These are phyloP conservation scores for Castor canadensis DNA, from an alignment of 2,113 vertebrate genomes.

Conservation along the genomic window DNA sequence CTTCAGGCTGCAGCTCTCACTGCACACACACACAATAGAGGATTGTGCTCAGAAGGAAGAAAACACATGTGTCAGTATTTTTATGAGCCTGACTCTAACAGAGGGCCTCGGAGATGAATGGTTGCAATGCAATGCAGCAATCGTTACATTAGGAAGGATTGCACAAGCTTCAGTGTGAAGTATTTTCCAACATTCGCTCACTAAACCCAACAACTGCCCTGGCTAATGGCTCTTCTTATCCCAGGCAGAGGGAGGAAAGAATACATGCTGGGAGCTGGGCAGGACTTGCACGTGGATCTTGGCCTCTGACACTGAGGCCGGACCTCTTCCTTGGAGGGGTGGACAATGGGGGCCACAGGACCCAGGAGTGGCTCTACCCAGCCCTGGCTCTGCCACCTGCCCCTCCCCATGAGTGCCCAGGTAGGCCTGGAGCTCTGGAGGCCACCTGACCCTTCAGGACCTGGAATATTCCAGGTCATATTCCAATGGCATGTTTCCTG, in stretches of 20 bases:
- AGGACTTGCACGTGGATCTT: too few relatives aligned
- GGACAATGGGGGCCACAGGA: rapidly evolving
- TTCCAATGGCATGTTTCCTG: neutral
- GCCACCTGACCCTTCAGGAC: rapidly evolving
- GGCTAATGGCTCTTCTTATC: too few relatives aligned
- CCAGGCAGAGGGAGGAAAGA: too few relatives aligned
- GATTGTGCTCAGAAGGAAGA: neutral
- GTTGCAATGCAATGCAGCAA: rapidly evolving
- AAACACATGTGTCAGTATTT: neutral
- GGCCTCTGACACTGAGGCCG: neutral
- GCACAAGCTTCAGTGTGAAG: rapidly evolving
- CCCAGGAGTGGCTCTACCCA: rapidly evolving
- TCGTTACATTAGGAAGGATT: too few relatives aligned
- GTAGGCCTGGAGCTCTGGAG: neutral
- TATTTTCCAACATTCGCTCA: rapidly evolving
- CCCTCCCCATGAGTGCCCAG: rapidly evolving
- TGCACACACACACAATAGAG: rapidly evolving
- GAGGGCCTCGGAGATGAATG: rapidly evolving
- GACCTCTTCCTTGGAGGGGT: rapidly evolving
- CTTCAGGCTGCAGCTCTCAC: neutral
- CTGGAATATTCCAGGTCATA: neutral
- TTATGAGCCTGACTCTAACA: neutral
- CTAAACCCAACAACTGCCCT: too few relatives aligned
- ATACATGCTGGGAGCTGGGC: too few relatives aligned
- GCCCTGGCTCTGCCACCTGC: rapidly evolving